Percentiles rank a stretch among this genome's conserved stretches.
These are phyloP conservation scores for Phainopepla nitens DNA, from an alignment of 2,113 vertebrate genomes.

Conservation along the genomic window DNA sequence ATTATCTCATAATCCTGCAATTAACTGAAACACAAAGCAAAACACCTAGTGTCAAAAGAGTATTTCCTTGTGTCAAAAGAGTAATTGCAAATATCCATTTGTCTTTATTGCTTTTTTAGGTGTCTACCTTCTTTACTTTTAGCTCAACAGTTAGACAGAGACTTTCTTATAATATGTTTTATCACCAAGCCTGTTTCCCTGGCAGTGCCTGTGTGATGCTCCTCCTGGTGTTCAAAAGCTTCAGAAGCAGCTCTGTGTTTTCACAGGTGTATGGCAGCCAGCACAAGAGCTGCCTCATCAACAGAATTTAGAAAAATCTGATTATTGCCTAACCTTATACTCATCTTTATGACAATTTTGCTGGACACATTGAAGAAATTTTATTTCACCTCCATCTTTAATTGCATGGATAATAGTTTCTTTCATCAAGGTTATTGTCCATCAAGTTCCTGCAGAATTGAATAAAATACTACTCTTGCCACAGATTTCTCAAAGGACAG, in stretches of 20 bases:
- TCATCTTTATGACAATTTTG: not conserved
- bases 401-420: not conserved
- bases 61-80: not conserved
- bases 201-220: not conserved
- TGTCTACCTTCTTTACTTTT: not conserved
- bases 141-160: not conserved
- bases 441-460: not conserved
- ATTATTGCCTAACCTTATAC: fast-evolving
- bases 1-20: not conserved
- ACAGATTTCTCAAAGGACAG: not conserved
- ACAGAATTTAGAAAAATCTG: not conserved
- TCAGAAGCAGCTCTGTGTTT: not conserved
- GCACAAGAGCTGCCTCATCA: not conserved
- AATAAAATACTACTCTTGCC: not conserved
- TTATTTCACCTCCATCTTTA: not conserved
- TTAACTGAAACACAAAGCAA: not conserved
- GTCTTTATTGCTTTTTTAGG: not conserved
- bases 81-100: not conserved
- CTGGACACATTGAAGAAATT: not conserved
- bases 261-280: not conserved
- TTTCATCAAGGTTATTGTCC: not conserved
- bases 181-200: not conserved
- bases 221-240: not conserved
- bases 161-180: not conserved
- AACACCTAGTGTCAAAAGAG: fast-evolving